These are phyloP conservation scores for Beris morrisii DNA, from an alignment of 2,888 invertebrate species.

Conservation along the genomic window DNA sequence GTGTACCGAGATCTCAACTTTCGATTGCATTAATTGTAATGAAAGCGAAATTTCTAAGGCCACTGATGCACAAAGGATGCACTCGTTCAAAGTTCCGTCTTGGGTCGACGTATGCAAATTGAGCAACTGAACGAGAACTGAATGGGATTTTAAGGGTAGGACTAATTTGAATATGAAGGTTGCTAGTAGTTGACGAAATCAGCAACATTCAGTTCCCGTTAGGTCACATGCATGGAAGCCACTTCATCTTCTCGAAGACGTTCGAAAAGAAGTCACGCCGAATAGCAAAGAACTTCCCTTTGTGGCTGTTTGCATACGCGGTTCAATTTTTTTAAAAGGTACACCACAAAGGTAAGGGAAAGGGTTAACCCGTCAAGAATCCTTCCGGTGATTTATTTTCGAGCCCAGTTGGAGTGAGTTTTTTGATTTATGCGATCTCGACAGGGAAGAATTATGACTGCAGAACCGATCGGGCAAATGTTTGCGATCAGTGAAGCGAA, in stretches of 20 bases:
- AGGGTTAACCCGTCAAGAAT: conserved; percentile 21
- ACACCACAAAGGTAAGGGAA: conserved; percentile 12
- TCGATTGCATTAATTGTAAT: conserved; percentile 38
- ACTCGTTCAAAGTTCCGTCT: conserved; percentile 31
- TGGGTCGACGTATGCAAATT: conserved; percentile 37
- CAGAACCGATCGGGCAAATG: conserved; percentile 27
- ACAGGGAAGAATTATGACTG: conserved; percentile 33
- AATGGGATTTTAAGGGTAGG: conserved; percentile 27
- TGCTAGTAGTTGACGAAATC: conserved; percentile 17
- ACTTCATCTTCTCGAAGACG: conserved; percentile 18
- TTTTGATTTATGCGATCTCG: conserved; percentile 36
- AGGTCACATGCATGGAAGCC: conserved; percentile 14
- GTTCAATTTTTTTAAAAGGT: conserved; percentile 6
- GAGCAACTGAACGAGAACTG: conserved; percentile 29
- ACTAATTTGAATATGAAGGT: conserved; percentile 30
- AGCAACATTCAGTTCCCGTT: conserved; percentile 6
- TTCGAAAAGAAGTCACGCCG: not conserved
- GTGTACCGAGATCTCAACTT: conserved; percentile 28
- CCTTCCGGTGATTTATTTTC: conserved; percentile 35
- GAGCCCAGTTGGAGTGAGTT: conserved; percentile 28
- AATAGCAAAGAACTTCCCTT: not conserved
- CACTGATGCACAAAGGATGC: conserved; percentile 37
- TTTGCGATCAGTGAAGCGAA: conserved; percentile 20
- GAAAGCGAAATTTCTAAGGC: conserved; percentile 35
- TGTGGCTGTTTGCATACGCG: not conserved